These are phyloP conservation scores for Capra hircus DNA, from an alignment of 2,113 vertebrate species.

Conservation along the genomic window DNA sequence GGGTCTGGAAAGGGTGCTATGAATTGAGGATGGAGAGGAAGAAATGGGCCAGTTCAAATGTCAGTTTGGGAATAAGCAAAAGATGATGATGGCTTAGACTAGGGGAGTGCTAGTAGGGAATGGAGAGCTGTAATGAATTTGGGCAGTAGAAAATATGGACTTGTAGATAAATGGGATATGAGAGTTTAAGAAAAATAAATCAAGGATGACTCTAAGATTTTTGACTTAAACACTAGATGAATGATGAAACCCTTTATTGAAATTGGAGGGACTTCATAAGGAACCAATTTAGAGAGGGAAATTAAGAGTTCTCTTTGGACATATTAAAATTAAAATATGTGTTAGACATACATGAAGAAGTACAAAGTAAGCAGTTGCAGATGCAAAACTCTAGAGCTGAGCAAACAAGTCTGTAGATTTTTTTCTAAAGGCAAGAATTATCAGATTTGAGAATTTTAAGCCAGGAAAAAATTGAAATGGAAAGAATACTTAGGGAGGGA, in stretches of 20 bases:
- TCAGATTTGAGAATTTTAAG: constrained; percentile 2
- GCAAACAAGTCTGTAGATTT: background rate
- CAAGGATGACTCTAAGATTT: background rate
- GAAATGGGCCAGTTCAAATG: background rate
- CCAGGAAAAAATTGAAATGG: background rate
- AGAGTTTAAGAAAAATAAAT: background rate
- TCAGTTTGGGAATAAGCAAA: background rate
- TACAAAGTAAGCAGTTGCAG: background rate
- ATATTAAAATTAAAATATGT: background rate
- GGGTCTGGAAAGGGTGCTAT: background rate
- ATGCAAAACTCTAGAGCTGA: background rate
- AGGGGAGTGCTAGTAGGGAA: background rate
- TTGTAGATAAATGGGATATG: background rate
- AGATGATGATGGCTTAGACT: background rate
- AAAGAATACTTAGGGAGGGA: background rate
- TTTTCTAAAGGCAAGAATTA: background rate
- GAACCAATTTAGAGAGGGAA: background rate
- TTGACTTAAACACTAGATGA: background rate
- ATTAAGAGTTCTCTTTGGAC: background rate
- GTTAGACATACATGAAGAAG: background rate
- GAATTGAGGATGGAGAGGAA: background rate
- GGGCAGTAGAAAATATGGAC: background rate
- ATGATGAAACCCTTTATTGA: background rate
- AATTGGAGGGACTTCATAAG: background rate
- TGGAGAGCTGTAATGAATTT: background rate